Evolutionary conservation across 2,797 vertebrate genomes (phyloP).

Genomic region (Pitangus sulphuratus): DNA sequence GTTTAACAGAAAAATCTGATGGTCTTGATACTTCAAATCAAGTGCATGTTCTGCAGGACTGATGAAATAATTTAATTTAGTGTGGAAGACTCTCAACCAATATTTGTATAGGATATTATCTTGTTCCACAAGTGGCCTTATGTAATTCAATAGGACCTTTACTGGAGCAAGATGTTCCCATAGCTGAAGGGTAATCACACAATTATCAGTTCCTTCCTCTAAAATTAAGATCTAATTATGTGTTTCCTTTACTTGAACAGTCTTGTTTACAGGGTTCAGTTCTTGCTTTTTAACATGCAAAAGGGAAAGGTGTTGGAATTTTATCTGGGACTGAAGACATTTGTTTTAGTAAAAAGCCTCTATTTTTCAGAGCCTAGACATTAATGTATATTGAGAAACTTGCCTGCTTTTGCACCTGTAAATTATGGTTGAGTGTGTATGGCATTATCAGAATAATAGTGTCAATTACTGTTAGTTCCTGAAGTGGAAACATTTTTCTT

Average conservation of each 20-base stretch:
- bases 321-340: not conserved
- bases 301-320: not conserved
- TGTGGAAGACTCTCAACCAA: not conserved
- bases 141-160: not conserved
- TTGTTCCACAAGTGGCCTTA: not conserved
- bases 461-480: not conserved
- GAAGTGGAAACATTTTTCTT: not conserved
- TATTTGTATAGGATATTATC: conserved; percentile 9
- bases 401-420: not conserved
- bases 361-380: not conserved
- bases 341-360: not conserved
- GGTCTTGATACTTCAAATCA: not conserved
- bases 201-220: conserved; percentile 47
- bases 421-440: not conserved
- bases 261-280: conserved; percentile 5
- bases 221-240: conserved; percentile 45
- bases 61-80: not conserved
- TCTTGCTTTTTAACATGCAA: not conserved
- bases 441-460: not conserved
- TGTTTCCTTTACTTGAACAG: conserved; percentile 13
- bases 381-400: not conserved
- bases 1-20: not conserved
- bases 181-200: conserved; percentile 27
- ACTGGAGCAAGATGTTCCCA: conserved; percentile 3
- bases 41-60: not conserved